Evolutionary conservation across 2,888 invertebrate species (phyloP), one percentile per base, ranked within the genome.

Genomic region (Hylaea fasciaria): DNA sequence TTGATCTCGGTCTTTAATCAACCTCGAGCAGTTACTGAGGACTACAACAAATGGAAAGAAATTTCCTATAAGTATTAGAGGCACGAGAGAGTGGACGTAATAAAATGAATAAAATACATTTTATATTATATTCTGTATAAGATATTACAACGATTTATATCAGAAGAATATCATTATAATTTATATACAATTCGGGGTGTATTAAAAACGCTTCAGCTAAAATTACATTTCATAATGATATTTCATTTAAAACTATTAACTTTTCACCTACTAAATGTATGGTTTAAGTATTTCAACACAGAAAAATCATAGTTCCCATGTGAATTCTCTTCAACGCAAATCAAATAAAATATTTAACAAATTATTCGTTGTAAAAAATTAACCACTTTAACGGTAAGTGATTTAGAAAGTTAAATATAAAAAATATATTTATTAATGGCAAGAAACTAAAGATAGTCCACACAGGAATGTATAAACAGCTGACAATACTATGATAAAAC

Each of bases 401-500:
- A 56, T 39, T 49, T 77, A 77, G 73, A 70, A 68, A 76, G 68
- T 72, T 72, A 76, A 77, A 73, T 73, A 69, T 66, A 66, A 69
- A 66, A 66, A 74, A 68, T 74, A 57, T 70, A 49, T 45, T 46
- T 45, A 59, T 16, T 49, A 40, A 54, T 48, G 17, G 76, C 71
- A 69, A 77, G 70, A 74, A 74, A 80, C 41, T 76, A 78, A 78
- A 77, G 77, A 77, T 80, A 79, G 76, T 74, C 72, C 63, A 82
- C 80, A 85, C 86, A 86, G 85, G 82, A 88, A 86, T 83, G 87
- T 83, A 87, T 80, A 83, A 87, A 81, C 89, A 89, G 87, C 89
- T 86, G 91, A 92, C 91, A 92, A 92, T 92, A 92, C 87, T 91
- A 92, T 80, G 82, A 81, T 90, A 85, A 80, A 84, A 84, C 84